Evolutionary conservation across 2,113 vertebrate species (phyloP).

Genomic region (Erpornis zantholeuca): DNA sequence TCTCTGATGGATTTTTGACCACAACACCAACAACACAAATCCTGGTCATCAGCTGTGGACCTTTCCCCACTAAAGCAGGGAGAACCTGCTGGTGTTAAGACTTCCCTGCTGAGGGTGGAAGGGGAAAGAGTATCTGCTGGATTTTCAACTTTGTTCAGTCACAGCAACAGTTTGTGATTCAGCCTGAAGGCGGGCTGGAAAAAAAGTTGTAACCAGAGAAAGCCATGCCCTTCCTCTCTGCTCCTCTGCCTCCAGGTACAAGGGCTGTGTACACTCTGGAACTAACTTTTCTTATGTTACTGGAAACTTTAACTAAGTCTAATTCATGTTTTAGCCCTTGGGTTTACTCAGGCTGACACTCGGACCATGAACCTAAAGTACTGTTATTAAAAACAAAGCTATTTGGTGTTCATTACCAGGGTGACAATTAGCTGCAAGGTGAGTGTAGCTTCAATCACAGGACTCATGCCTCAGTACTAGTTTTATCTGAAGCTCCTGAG

Average conservation of each 20-base stretch:
- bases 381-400: background rate
- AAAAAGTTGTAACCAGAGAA: background rate
- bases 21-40: background rate
- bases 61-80: background rate
- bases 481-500: background rate
- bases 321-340: background rate
- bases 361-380: background rate
- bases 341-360: background rate
- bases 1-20: background rate
- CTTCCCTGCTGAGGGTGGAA: background rate
- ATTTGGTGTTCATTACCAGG: background rate
- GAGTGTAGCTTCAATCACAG: background rate
- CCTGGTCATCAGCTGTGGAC: accelerated
- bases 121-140: background rate
- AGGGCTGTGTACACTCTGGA: background rate
- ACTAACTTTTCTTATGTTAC: background rate
- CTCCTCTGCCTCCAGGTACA: background rate
- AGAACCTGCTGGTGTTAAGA: background rate
- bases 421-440: background rate
- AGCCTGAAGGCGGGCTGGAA: background rate
- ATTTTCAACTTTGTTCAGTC: background rate
- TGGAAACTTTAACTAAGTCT: background rate
- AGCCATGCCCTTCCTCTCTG: background rate
- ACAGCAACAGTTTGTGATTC: background rate
- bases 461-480: background rate